Evolutionary conservation across 2,113 vertebrate species (phyloP).

Genomic region (Ranitomeya imitator): DNA sequence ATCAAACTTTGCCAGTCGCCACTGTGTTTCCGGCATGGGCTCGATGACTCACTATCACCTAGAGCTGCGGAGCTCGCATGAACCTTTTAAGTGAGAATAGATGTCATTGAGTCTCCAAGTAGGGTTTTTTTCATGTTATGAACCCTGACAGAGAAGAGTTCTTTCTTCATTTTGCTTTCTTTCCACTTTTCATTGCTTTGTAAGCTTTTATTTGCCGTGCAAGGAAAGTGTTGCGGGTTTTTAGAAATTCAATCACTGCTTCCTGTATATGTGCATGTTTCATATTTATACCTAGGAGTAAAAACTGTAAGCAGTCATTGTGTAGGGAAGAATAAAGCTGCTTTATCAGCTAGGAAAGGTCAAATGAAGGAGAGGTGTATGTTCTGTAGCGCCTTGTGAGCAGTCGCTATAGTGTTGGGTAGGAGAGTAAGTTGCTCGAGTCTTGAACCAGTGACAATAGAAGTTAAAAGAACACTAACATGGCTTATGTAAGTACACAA

Average conservation of each 20-base stretch:
- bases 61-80: neutral
- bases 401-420: neutral
- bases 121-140: slow-evolving; percentile 62
- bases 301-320: neutral
- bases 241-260: slow-evolving; percentile 17
- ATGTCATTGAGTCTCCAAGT: slow-evolving; percentile 56
- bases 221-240: slow-evolving; percentile 7
- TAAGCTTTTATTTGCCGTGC: slow-evolving; percentile 13
- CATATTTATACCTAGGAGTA: slow-evolving; percentile 6
- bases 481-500: no score
- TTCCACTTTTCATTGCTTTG: slow-evolving; percentile 54
- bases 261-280: slow-evolving; percentile 9
- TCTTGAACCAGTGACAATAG: neutral
- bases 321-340: neutral
- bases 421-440: neutral
- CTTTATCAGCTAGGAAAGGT: neutral
- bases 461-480: no score
- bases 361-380: neutral
- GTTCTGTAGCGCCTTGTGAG: neutral
- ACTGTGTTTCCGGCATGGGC: slow-evolving; percentile 54
- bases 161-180: slow-evolving; percentile 64
- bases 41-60: slow-evolving; percentile 57
- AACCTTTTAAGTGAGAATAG: slow-evolving; percentile 57
- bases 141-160: slow-evolving; percentile 59
- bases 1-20: slow-evolving; percentile 38